Percentiles rank a stretch among this genome's conserved stretches.
Evolutionary conservation across 2,888 invertebrate species (phyloP).

Genomic region (Podotricha telesiphe): DNA sequence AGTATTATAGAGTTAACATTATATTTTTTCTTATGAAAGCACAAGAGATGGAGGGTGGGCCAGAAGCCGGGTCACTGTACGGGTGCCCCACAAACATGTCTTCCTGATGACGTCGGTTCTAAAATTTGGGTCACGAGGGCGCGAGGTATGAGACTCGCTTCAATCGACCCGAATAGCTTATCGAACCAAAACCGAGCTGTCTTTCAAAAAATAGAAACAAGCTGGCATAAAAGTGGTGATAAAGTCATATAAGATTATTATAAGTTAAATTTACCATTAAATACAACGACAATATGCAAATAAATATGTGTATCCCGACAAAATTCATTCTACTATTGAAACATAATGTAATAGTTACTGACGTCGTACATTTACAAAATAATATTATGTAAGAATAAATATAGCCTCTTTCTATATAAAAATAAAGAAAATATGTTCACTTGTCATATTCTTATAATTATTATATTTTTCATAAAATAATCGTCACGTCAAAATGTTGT

Average conservation of each 20-base stretch:
- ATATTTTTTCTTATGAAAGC: constrained; percentile 15
- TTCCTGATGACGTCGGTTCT: constrained; percentile 73
- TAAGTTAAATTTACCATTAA: neutral
- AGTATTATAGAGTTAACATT: neutral
- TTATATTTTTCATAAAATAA: neutral
- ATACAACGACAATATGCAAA: neutral
- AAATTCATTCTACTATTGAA: constrained; percentile 1
- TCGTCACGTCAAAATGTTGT: too few relatives aligned
- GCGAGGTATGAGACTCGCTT: constrained; percentile 54
- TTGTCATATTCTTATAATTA: neutral
- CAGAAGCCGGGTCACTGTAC: constrained; percentile 51
- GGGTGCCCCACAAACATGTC: constrained; percentile 68
- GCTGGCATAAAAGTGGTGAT: constrained; percentile 32
- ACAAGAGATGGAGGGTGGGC: constrained; percentile 51
- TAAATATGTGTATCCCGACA: neutral
- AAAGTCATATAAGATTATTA: constrained; percentile 24
- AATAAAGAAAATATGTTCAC: neutral
- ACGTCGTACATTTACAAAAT: constrained; percentile 1
- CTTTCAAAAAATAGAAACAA: constrained; percentile 37
- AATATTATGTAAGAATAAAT: constrained; percentile 14
- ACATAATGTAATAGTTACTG: constrained; percentile 2
- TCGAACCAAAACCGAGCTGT: constrained; percentile 41
- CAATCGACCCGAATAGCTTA: constrained; percentile 49
- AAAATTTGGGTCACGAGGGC: constrained; percentile 79
- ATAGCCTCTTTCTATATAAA: neutral